A percentile compares a stretch with the other conserved stretches of the same genome.
phyloP scores from a whole-genome alignment of 2,888 invertebrate species.

The Thereva nobilitata region DNA sequence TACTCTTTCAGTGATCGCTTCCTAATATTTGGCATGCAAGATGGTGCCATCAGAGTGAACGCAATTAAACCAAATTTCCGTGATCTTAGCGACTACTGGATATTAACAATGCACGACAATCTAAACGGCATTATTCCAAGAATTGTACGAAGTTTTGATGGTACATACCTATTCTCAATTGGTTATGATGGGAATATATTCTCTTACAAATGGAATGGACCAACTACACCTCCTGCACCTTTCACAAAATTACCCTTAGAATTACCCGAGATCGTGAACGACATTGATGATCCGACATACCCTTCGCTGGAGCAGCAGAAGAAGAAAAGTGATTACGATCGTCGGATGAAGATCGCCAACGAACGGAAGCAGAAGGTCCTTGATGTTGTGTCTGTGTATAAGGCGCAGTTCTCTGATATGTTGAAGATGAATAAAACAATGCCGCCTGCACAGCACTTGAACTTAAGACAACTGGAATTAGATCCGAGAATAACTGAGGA shows the following conservation, averaged over 20 bases:
- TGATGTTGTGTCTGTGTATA: constrained; percentile 61
- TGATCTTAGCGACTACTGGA: constrained; percentile 68
- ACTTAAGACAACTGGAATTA: constrained; percentile 66
- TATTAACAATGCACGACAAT: constrained; percentile 75
- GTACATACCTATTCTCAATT: constrained; percentile 62
- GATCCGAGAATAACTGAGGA: constrained; percentile 69
- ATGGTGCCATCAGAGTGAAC: constrained; percentile 66
- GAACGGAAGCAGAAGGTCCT: constrained; percentile 67
- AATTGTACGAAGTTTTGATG: constrained; percentile 67
- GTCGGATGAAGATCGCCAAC: constrained; percentile 65
- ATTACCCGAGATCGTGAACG: constrained; percentile 41
- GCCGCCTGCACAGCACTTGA: constrained; percentile 64
- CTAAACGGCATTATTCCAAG: constrained; percentile 69
- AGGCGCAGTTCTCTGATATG: constrained; percentile 64
- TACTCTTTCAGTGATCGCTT: constrained; percentile 58
- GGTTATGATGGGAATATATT: constrained; percentile 81
- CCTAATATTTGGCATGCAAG: constrained; percentile 65
- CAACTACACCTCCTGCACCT: constrained; percentile 22
- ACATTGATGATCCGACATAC: constrained; percentile 50
- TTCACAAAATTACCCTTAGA: constrained; percentile 39
- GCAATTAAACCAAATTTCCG: constrained; percentile 59
- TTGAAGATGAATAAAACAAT: constrained; percentile 63
- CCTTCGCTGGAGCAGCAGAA: constrained; percentile 67
- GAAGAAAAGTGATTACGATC: constrained; percentile 68
- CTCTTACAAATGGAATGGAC: constrained; percentile 63